Evolutionary conservation across 2,113 vertebrate species (phyloP), one percentile per base, ranked within the genome.

Genomic region (Saguinus midas): DNA sequence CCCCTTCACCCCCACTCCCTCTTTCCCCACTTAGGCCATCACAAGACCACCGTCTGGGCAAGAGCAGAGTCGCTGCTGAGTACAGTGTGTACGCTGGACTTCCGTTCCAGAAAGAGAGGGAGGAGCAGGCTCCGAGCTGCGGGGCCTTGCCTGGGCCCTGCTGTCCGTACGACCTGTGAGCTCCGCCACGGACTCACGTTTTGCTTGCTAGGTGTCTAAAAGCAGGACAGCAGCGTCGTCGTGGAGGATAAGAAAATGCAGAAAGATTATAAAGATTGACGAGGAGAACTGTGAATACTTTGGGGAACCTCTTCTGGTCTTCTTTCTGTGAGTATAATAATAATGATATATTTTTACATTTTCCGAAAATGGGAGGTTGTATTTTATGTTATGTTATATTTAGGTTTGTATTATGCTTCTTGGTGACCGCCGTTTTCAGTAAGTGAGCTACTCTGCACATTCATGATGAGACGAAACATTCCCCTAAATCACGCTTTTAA

Each of bases 71-170:
- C 40, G 45, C 29, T 9, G 5, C 16, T 40, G 81, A 72, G 64
- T 45, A 37, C 79, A 37, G 25, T 4, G 29, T 29, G 7, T 1
- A 3, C 35, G 35, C 4, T 6, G 58, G 78, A 27, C 57, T 8
- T 35, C 8, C 18, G 21, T 5, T 17, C 57, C 58, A 1, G 29
- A 35, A 45, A 25, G 37, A 35, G 43, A 23, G 57, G 57, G 68
- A 5, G 21, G 2, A 17, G 57, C 23, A n/a, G 43, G 17, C 8
- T 1, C 11, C 11, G 0, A 0, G 10, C 8, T 0, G 5, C 37
- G 18, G 1, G 6, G 4, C 66, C 8, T n/a, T 3, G 29, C 50
- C 29, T 8, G 27, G 48, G 52, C 14, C 0, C 78, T 7, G 6
- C 0, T 23, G 8, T 27, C 50, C n/a, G 64, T 10, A 0, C 29